Evolutionary conservation across 2,797 vertebrate species (phyloP).

Genomic region (Chelon auratus): DNA sequence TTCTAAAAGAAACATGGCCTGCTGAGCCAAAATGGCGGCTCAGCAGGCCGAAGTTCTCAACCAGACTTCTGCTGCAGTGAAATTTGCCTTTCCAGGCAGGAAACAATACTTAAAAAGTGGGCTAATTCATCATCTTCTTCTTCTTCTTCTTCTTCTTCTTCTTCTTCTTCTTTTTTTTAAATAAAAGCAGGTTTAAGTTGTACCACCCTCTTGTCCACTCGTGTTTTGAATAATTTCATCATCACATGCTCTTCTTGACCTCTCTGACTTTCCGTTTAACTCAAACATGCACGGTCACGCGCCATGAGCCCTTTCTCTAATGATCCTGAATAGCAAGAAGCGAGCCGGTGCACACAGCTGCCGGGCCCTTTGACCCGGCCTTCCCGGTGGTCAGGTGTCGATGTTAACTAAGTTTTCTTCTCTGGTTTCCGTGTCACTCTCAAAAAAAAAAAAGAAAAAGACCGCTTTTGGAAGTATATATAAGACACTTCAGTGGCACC

Average conservation of each 20-base stretch:
- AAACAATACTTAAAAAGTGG: no score
- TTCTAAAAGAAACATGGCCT: neutral
- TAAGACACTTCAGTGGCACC: constrained; percentile 57
- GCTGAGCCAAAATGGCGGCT: neutral
- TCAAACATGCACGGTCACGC: constrained; percentile 77
- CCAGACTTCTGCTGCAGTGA: no score
- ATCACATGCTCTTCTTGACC: constrained; percentile 48
- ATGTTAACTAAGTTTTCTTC: constrained; percentile 74
- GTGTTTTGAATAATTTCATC: constrained; percentile 40
- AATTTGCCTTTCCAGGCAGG: no score
- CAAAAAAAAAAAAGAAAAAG: constrained; percentile 15
- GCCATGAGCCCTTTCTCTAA: constrained; percentile 42
- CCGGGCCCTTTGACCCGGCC: constrained; percentile 67
- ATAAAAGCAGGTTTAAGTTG: constrained; percentile 12
- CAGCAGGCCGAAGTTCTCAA: no score
- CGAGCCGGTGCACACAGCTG: constrained; percentile 26
- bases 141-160: neutral
- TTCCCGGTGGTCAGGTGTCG: constrained; percentile 48
- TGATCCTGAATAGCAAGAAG: constrained; percentile 44
- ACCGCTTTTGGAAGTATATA: constrained; percentile 62
- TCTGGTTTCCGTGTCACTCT: constrained; percentile 77
- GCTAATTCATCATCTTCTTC: no score
- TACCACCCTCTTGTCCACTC: constrained; percentile 7
- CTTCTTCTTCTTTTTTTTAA: neutral
- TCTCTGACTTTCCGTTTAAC: constrained; percentile 34